Percentiles rank a stretch among this genome's conserved stretches.
These are phyloP conservation scores for Trichogramma dendrolimi DNA, from an alignment of 2,888 invertebrate species.

Conservation along the genomic window DNA sequence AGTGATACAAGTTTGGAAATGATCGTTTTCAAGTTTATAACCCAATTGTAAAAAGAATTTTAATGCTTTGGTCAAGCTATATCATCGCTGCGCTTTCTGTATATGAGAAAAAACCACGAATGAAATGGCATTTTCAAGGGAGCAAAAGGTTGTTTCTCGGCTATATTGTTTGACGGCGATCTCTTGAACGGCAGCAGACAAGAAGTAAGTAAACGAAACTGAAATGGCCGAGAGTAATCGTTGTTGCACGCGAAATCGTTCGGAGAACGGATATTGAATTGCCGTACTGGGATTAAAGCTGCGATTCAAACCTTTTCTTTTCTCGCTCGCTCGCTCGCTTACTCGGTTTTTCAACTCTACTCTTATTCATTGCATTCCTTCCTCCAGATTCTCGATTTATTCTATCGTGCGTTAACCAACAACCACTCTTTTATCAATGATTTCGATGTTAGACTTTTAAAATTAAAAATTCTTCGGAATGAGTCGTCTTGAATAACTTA, in stretches of 20 bases:
- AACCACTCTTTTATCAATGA: not conserved
- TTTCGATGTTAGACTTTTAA: not conserved
- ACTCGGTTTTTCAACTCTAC: slow-evolving; percentile 8
- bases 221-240: slow-evolving; percentile 37
- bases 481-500: not conserved
- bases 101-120: slow-evolving; percentile 14
- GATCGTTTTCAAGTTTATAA: slow-evolving; percentile 3
- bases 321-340: slow-evolving; percentile 3
- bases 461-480: not conserved
- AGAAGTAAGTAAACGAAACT: slow-evolving; percentile 39
- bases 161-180: slow-evolving; percentile 3
- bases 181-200: slow-evolving; percentile 19
- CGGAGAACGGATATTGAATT: slow-evolving; percentile 40
- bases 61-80: slow-evolving; percentile 8
- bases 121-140: slow-evolving; percentile 23
- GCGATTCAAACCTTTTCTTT: slow-evolving; percentile 25
- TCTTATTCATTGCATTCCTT: slow-evolving; percentile 9
- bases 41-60: slow-evolving; percentile 19
- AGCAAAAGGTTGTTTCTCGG: slow-evolving; percentile 5
- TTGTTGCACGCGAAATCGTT: slow-evolving; percentile 36
- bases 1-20: no score
- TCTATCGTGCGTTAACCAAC: not conserved
- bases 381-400: slow-evolving; percentile 9
- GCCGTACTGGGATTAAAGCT: slow-evolving; percentile 36
- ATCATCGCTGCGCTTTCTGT: no score